Percentiles rank a stretch among this genome's conserved stretches.
phyloP scores from a whole-genome alignment of 35 echinoderm and acorn worm species.

The Stichopus chloronotus region DNA sequence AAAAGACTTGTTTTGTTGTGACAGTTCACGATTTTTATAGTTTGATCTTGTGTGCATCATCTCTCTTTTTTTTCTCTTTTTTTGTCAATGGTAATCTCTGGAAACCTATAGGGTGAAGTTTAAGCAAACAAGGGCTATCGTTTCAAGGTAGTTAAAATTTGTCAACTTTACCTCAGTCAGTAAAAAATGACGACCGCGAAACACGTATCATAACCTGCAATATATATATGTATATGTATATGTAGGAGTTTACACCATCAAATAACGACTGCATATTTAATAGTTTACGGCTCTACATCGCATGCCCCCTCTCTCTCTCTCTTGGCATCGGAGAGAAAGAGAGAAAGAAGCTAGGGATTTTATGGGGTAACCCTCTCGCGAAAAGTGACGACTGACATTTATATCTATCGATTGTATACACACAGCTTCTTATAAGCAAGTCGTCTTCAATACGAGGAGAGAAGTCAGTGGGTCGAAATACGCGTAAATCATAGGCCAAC shows the following conservation, averaged over 20 bases:
- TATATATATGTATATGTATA: not conserved
- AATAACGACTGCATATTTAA: conserved; percentile 55
- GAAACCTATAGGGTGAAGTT: conserved; percentile 31
- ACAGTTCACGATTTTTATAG: conserved; percentile 38
- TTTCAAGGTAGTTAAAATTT: conserved; percentile 49
- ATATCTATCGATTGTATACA: conserved; percentile 52
- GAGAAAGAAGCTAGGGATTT: conserved; percentile 4
- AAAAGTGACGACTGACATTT: conserved; percentile 54
- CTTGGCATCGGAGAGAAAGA: not conserved
- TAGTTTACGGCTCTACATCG: conserved; percentile 38
- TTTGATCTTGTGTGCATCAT: conserved; percentile 7
- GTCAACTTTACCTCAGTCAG: conserved; percentile 57
- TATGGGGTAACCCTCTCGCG: conserved; percentile 28
- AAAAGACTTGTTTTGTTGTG: not conserved
- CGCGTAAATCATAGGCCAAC: conserved; percentile 36
- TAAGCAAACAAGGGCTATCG: conserved; percentile 61
- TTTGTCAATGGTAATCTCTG: not conserved
- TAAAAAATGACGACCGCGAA: conserved; percentile 58
- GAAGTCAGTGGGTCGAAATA: conserved; percentile 58
- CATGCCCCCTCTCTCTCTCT: conserved; percentile 21
- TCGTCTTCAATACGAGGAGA: not conserved
- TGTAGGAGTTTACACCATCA: conserved; percentile 15
- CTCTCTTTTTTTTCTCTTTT: too few species aligned
- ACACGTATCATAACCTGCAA: conserved; percentile 13
- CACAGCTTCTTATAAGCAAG: conserved; percentile 29